Base-by-base conservation (phyloP, 2,113 vertebrate genomes). In the Lophius piscatorius region DNA sequence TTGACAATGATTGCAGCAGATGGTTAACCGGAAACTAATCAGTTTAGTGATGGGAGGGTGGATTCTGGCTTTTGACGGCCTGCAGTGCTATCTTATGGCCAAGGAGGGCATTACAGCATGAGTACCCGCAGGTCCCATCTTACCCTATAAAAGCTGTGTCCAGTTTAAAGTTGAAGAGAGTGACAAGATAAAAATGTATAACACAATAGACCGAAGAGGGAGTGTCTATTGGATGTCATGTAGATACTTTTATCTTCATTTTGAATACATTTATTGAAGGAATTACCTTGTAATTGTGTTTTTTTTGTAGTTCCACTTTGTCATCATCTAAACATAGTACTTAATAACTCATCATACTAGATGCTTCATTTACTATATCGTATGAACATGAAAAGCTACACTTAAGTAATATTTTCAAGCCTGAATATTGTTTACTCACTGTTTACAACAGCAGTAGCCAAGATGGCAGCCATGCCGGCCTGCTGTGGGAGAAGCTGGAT, bases 401-500 rank as follows among this genome's bases (percentile, higher is more conserved):
- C 8, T 28, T 4, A 28, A 28, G n/a, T n/a, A n/a, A n/a, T n/a
- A n/a, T n/a, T n/a, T n/a, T n/a, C n/a, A n/a, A n/a, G n/a, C n/a
- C n/a, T n/a, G n/a, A n/a, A n/a, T n/a, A n/a, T n/a, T 31, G 29
- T 31, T 31, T 31, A 8, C 49, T 97, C 88, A 99, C 97, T 99
- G 84, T 99, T 99, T 41, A 99, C 85, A 31, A 99, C 89, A 0
- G 97, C 97, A 0, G 97, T 98, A 18, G 97, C 96, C 48, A 98
- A 86, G 80, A 99, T 97, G 71, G 97, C 95, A 0, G 97, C 97
- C 97, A 99, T 98, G 81, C 96, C 96, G 0, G 97, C 97, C 64
- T 99, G 97, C 89, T 98, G 97, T 0, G 97, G 97, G 60, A 99
- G 94, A 22, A 98, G 94, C 90, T 96, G 96, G 83, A 99, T 97